A percentile compares a stretch with the other conserved stretches of the same genome.
Evolutionary conservation across 2,797 vertebrate species (phyloP).

Genomic region (Tapirus indicus): DNA sequence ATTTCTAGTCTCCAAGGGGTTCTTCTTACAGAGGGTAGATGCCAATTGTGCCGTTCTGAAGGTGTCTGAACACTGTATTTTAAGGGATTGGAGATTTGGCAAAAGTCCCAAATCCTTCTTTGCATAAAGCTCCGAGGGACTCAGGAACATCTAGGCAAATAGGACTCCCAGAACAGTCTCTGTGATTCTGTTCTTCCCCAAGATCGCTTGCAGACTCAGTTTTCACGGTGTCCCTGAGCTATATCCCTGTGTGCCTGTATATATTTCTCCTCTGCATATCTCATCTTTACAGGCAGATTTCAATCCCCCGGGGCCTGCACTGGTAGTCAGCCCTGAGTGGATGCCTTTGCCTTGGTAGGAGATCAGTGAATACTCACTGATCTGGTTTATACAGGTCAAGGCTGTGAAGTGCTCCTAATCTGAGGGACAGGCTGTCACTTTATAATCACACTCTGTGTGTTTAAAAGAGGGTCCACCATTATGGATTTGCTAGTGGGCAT

Average conservation of each 20-base stretch:
- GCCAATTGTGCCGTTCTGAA: not conserved
- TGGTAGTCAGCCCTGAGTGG: not conserved
- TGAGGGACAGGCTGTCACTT: not conserved
- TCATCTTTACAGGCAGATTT: conserved; percentile 15
- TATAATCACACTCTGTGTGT: not conserved
- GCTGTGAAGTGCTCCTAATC: not conserved
- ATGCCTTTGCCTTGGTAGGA: not conserved
- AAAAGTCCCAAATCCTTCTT: conserved; percentile 13
- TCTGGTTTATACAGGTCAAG: not conserved
- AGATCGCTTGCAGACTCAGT: conserved; percentile 8
- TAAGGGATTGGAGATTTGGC: not conserved
- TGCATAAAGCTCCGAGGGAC: not conserved
- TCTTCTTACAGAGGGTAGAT: not conserved
- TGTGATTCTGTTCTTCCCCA: not conserved
- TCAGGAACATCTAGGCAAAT: not conserved
- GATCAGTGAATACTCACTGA: not conserved
- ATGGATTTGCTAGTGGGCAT: not conserved
- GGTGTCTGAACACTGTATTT: not conserved
- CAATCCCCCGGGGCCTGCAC: not conserved
- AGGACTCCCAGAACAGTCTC: not conserved
- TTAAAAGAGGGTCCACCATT: not conserved
- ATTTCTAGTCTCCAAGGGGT: not conserved
- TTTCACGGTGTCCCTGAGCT: conserved; percentile 20
- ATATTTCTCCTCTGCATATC: not conserved
- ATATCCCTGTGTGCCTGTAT: not conserved